Evolutionary conservation across 1,140 invertebrate species (phyloP).

Genomic region (Scaptodrosophila lebanonensis): DNA sequence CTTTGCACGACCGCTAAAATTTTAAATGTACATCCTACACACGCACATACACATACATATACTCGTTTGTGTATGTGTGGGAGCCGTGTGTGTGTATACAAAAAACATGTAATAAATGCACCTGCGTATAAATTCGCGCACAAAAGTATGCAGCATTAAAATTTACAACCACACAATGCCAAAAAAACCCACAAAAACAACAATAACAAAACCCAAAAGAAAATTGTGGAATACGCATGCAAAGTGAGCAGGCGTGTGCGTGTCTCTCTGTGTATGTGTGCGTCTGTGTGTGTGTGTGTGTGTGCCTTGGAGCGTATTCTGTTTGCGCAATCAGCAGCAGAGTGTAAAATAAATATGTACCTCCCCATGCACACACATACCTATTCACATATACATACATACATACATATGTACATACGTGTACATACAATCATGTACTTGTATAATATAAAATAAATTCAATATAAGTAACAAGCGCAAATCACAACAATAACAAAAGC

Average conservation of each 20-base stretch:
- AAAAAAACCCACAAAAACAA: too few species aligned
- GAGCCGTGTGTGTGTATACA: slow-evolving; percentile 3
- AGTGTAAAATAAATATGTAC: too few species aligned
- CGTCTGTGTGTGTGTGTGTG: slow-evolving; percentile 18
- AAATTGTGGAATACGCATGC: too few species aligned
- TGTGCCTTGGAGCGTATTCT: slow-evolving; percentile 7
- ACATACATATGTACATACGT: slow-evolving; percentile 2
- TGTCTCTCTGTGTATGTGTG: not conserved
- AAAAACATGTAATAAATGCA: not conserved
- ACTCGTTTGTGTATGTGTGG: not conserved
- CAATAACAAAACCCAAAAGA: too few species aligned
- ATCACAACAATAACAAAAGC: slow-evolving; percentile 20
- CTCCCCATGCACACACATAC: too few species aligned
- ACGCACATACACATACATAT: slow-evolving; percentile 30
- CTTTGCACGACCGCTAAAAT: too few species aligned
- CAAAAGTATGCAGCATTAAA: slow-evolving; percentile 17
- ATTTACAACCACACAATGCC: too few species aligned
- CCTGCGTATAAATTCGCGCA: not conserved
- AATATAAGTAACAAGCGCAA: slow-evolving; percentile 31
- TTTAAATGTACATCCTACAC: slow-evolving; percentile 4
- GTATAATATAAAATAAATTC: too few species aligned
- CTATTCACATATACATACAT: not conserved
- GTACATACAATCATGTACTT: too few species aligned
- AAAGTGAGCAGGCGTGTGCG: not conserved
- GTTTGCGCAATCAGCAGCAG: too few species aligned